These are phyloP conservation scores for Plutella xylostella DNA, from an alignment of 2,888 invertebrate species.

Conservation along the genomic window DNA sequence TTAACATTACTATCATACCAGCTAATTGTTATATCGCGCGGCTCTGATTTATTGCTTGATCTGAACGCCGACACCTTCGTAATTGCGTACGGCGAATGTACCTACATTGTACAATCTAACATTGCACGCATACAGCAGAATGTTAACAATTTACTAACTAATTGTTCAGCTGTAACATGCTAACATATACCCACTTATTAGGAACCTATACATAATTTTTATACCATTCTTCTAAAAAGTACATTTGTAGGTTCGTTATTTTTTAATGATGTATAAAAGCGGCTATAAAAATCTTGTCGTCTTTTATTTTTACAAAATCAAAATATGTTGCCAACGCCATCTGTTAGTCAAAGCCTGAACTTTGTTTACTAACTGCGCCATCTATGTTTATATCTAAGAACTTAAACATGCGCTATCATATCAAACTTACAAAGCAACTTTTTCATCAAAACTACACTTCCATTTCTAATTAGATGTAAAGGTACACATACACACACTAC, in stretches of 20 bases:
- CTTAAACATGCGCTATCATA: too few species aligned
- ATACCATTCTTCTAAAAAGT: too few species aligned
- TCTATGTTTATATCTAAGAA: constrained; percentile 30
- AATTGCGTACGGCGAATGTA: constrained; percentile 35
- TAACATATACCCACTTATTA: too few species aligned
- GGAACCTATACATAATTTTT: too few species aligned
- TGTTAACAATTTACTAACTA: constrained; percentile 6
- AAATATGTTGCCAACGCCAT: too few species aligned
- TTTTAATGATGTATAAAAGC: background rate
- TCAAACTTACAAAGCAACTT: too few species aligned
- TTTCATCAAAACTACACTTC: too few species aligned
- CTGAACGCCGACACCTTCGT: constrained; percentile 63
- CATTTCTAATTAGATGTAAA: too few species aligned
- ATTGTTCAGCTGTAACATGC: too few species aligned
- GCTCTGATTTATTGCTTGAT: constrained; percentile 64
- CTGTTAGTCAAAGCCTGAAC: constrained; percentile 25
- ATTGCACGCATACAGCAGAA: constrained; percentile 42
- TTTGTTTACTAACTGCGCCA: constrained; percentile 31
- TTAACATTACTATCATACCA: constrained; percentile 69
- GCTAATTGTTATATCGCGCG: constrained; percentile 70
- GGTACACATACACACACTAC: too few species aligned
- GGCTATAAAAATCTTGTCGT: background rate
- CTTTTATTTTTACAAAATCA: constrained; percentile 1
- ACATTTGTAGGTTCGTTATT: too few species aligned
- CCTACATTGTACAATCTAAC: constrained; percentile 49